phyloP scores from a whole-genome alignment of 2,888 invertebrate genomes.

The Trissolcus brochymenae region DNA sequence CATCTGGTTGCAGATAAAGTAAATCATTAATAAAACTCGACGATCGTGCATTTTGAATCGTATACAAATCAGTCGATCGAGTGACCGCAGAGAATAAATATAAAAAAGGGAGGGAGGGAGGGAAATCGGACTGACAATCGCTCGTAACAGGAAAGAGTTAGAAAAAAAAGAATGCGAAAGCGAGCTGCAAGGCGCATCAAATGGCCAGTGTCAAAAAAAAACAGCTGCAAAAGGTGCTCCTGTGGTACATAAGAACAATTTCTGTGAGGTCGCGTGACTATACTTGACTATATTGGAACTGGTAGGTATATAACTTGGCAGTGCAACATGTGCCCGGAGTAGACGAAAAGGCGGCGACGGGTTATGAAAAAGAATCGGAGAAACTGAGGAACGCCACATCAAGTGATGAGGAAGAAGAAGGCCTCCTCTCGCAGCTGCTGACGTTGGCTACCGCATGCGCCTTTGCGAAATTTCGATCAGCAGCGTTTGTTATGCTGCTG shows the following conservation, averaged over 20 bases:
- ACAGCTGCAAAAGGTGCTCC: slow-evolving; percentile 58
- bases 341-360: slow-evolving; percentile 7
- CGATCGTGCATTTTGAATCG: slow-evolving; percentile 1
- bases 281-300: slow-evolving; percentile 45
- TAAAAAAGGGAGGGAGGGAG: not conserved
- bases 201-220: slow-evolving; percentile 45
- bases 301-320: slow-evolving; percentile 24
- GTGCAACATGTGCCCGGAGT: slow-evolving; percentile 38
- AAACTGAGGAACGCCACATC: slow-evolving; percentile 43
- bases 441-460: slow-evolving; percentile 42
- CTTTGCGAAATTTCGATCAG: slow-evolving; percentile 59
- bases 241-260: slow-evolving; percentile 52
- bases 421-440: slow-evolving; percentile 54
- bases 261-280: slow-evolving; percentile 58
- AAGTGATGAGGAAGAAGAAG: slow-evolving; percentile 55
- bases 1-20: not conserved
- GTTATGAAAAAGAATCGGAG: slow-evolving; percentile 21
- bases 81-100: slow-evolving; percentile 2
- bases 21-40: slow-evolving; percentile 17
- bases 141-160: slow-evolving; percentile 2
- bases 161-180: slow-evolving; percentile 1
- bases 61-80: slow-evolving; percentile 6
- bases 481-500: slow-evolving; percentile 39
- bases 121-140: not conserved
- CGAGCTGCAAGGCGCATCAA: slow-evolving; percentile 15